Evolutionary conservation across 2,888 invertebrate genomes (phyloP).

Genomic region (Pseudeuparius sepicola): DNA sequence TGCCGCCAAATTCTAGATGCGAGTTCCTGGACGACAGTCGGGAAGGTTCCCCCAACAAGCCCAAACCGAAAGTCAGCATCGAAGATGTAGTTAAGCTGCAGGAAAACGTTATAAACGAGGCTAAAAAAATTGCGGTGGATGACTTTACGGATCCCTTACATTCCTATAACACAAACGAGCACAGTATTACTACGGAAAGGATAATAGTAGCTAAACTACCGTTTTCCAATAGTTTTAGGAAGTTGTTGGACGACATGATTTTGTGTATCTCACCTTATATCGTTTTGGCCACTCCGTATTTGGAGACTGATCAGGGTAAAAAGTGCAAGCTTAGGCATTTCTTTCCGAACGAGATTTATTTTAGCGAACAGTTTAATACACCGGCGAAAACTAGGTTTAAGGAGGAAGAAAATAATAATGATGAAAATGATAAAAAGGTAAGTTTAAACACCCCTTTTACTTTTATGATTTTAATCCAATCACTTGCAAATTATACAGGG

Average conservation of each 20-base stretch:
- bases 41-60: constrained; percentile 33
- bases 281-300: constrained; percentile 72
- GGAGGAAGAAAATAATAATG: constrained; percentile 20
- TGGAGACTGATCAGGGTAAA: constrained; percentile 76
- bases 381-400: constrained; percentile 26
- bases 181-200: constrained; percentile 14
- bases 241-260: constrained; percentile 54
- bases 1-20: constrained; percentile 51
- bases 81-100: constrained; percentile 1
- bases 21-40: constrained; percentile 39
- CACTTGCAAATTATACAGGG: too few species aligned
- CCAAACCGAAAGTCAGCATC: constrained; percentile 16
- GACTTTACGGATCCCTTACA: constrained; percentile 80
- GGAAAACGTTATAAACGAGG: too few species aligned
- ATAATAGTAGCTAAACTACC: constrained; percentile 49
- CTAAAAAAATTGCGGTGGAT: constrained; percentile 39
- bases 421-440: constrained; percentile 20
- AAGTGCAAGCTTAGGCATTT: constrained; percentile 62
- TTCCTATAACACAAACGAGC: constrained; percentile 24
- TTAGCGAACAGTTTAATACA: constrained; percentile 49
- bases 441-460: too few species aligned
- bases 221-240: constrained; percentile 55
- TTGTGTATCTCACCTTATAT: constrained; percentile 82
- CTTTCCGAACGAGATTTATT: constrained; percentile 64
- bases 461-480: too few species aligned